A percentile compares a stretch with the other conserved stretches of the same genome.
Conservation (phyloP, 2,888 invertebrate species). For the Drosophila rubida region DNA sequence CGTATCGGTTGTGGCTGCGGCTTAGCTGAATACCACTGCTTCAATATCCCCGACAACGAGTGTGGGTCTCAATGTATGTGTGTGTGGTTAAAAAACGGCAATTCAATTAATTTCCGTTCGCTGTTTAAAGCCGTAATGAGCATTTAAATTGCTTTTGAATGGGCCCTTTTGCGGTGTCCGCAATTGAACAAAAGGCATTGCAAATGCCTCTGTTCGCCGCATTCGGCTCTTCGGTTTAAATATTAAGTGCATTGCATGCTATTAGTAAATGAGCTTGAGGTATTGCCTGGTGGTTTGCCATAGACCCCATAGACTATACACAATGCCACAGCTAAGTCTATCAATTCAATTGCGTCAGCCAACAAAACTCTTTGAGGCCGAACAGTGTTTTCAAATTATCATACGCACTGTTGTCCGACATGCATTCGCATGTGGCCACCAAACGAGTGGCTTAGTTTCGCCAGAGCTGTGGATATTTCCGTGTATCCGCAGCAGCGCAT, state of each 20-base stretch:
- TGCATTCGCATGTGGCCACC: neutral
- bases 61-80: constrained; percentile 22
- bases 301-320: neutral
- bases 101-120: constrained; percentile 77
- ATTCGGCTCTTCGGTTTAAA: constrained; percentile 20
- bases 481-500: constrained; percentile 1
- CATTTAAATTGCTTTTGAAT: constrained; percentile 75
- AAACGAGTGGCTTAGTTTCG: neutral
- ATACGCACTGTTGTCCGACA: neutral
- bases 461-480: neutral
- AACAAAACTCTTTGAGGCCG: neutral
- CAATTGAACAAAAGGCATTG: constrained; percentile 69
- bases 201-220: constrained; percentile 16
- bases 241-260: constrained; percentile 44
- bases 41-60: constrained; percentile 18
- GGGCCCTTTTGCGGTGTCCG: constrained; percentile 63
- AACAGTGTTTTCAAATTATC: constrained; percentile 3
- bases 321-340: constrained; percentile 3
- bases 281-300: constrained; percentile 20
- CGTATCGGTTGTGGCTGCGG: constrained; percentile 72
- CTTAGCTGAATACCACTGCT: constrained; percentile 52
- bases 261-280: constrained; percentile 42
- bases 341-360: constrained; percentile 2
- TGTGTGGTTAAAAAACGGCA: constrained; percentile 73
- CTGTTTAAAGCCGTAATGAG: constrained; percentile 76